Percentiles rank a stretch among this genome's conserved stretches.
phyloP scores from a whole-genome alignment of 2,113 vertebrate species.

The Halichoerus grypus region DNA sequence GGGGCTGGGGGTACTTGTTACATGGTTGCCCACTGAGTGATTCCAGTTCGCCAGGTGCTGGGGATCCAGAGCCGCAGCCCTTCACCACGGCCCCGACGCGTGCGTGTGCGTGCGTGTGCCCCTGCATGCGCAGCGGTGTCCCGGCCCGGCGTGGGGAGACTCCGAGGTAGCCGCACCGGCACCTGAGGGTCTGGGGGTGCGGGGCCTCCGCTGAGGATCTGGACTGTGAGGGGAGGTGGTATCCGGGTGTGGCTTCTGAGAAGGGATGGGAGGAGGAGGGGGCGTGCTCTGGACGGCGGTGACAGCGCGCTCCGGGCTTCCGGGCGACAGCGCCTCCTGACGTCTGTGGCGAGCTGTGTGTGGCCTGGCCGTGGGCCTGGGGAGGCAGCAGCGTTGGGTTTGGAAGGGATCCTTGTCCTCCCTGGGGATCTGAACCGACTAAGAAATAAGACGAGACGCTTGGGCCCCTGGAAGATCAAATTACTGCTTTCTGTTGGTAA shows the following conservation, averaged over 20 bases:
- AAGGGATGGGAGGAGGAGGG: not conserved
- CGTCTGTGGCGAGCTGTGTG: fast-evolving
- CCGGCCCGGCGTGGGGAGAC: fast-evolving
- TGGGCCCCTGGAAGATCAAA: fast-evolving
- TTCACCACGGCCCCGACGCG: fast-evolving
- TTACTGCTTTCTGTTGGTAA: not conserved
- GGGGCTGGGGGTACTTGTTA: fast-evolving
- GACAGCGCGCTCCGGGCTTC: fast-evolving
- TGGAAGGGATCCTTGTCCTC: not conserved
- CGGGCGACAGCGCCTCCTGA: fast-evolving
- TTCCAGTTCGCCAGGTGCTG: fast-evolving
- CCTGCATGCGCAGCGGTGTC: fast-evolving
- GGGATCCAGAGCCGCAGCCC: not conserved
- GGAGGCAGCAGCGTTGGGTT: fast-evolving
- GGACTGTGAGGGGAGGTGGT: not conserved
- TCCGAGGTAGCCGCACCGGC: fast-evolving
- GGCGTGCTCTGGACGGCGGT: fast-evolving
- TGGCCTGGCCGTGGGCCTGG: not conserved
- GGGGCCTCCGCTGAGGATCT: not conserved
- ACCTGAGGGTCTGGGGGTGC: not conserved
- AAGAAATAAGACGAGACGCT: not conserved
- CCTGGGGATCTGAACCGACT: not conserved
- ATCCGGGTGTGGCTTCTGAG: fast-evolving
- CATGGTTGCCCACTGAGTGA: fast-evolving
- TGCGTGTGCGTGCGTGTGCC: fast-evolving